Evolutionary conservation across 2,113 vertebrate genomes (phyloP), one percentile per base, ranked within the genome.

Genomic region (Aptenodytes patagonicus): DNA sequence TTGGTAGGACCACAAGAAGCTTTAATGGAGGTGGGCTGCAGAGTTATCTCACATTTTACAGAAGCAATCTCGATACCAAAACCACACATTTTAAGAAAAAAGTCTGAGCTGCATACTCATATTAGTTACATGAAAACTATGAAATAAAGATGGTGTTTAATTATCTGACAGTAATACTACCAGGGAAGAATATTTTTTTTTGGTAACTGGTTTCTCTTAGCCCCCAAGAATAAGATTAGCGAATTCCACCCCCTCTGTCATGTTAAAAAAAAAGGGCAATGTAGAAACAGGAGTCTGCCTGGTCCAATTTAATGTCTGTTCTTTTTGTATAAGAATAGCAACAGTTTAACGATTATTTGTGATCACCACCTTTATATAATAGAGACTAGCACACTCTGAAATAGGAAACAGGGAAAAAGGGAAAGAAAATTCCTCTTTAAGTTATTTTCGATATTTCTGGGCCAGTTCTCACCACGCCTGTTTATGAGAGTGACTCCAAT

Each of bases 21-120:
- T 86, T 87, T 87, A 75, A 91, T 62, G 89, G 75, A 93, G 51
- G 75, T 79, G 79, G 82, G 89, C 87, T 95, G 82, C 82, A 82
- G 52, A 75, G 55, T 79, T 90, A 77, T 69, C 77, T 94, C 49
- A 42, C 36, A 66, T 80, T 95, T 93, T 77, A 70, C 54, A 87
- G 58, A 86, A 84, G 72, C 31, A 91, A 87, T 44, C 69, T 80
- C 62, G 29, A 95, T 46, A 97, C 16, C 84, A 90, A 95, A 92
- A 18, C 25, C 44, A 82, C 21, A 61, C 16, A 24, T 94, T 78
- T 83, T 28, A 44, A 13, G 15, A 38, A 79, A 85, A 83, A 76
- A 10, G 2, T 32, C 76, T 84, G 66, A 87, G 44, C 70, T 91
- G 40, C 44, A 36, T 38, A 76, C 6, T 87, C 28, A 26, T 32